Evolutionary conservation across 2,797 vertebrate genomes (phyloP).

Genomic region (Arrhamphus sclerolepis): DNA sequence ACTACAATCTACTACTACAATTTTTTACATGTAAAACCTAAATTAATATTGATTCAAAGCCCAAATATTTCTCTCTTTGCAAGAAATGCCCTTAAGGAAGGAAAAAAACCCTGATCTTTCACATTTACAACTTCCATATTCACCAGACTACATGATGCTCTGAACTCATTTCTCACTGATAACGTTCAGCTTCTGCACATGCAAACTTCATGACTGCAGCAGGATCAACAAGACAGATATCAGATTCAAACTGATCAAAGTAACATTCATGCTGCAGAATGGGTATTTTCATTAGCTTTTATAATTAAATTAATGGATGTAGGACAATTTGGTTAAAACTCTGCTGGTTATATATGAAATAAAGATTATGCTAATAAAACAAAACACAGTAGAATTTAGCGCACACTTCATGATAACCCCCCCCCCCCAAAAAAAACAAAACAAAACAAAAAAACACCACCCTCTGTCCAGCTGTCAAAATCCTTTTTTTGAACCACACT

Average conservation of each 20-base stretch:
- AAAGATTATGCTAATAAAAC: background rate
- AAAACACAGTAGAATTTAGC: too few species aligned
- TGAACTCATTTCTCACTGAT: too few species aligned
- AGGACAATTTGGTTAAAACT: background rate
- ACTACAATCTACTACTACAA: background rate
- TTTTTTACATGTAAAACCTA: background rate
- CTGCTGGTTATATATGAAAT: background rate
- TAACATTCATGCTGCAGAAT: slow-evolving; percentile 1
- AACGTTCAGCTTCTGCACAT: background rate
- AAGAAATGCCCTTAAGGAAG: slow-evolving; percentile 2
- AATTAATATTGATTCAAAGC: background rate
- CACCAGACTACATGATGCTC: background rate
- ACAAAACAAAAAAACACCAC: too few species aligned
- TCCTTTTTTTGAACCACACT: background rate
- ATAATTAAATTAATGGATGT: slow-evolving; percentile 23
- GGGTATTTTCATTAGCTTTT: slow-evolving; percentile 1
- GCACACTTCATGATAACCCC: too few species aligned
- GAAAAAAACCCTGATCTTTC: background rate
- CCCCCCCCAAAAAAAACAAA: too few species aligned
- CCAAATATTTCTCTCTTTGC: background rate
- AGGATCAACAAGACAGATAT: background rate
- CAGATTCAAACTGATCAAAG: slow-evolving; percentile 9
- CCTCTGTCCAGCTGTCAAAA: too few species aligned
- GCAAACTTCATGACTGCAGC: slow-evolving; percentile 2
- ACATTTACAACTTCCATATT: background rate